Evolutionary conservation across 2,113 vertebrate species (phyloP), one percentile per base, ranked within the genome.

Genomic region (Apus apus): DNA sequence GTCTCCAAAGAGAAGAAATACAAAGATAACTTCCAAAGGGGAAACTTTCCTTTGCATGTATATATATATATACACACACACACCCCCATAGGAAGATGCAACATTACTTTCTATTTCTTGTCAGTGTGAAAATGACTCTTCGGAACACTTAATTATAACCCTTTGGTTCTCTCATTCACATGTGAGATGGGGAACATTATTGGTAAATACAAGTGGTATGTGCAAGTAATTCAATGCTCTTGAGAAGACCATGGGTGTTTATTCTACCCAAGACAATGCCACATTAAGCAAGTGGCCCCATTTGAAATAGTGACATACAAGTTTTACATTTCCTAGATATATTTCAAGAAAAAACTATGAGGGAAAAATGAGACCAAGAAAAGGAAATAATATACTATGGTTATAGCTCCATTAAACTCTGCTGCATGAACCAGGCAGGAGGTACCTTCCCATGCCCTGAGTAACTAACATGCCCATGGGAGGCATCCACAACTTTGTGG

Each of bases 331-430:
- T 74, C 13, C 11, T 78, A 92, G 34, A 61, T n/a, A 54, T 4
- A 78, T 51, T 65, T 30, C 70, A 89, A 67, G 34, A 62, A 87
- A 87, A 94, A 94, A 23, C 32, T 40, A 60, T 4, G 1, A 82
- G 38, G 66, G n/a, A 48, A 82, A 93, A 94, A 91, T 43, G 22
- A 87, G 71, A 91, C 26, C 50, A 76, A 95, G 70, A 22, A 82
- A 96, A 93, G 84, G 91, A 95, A 96, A 77, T 75, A 7, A 32
- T 85, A 78, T 78, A 85, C 60, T 57, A 8, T 38, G 20, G 60
- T 92, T 95, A 91, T 23, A 96, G 84, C 22, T 82, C 61, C 26
- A 11, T 89, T 87, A 94, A 94, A 90, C 16, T 84, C 5, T 2
- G 17, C 54, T 89, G n/a, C 26, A 56, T 14, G 18, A 46, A 91